Base-by-base conservation (phyloP, 2,797 vertebrate species). In the Saguinus oedipus region DNA sequence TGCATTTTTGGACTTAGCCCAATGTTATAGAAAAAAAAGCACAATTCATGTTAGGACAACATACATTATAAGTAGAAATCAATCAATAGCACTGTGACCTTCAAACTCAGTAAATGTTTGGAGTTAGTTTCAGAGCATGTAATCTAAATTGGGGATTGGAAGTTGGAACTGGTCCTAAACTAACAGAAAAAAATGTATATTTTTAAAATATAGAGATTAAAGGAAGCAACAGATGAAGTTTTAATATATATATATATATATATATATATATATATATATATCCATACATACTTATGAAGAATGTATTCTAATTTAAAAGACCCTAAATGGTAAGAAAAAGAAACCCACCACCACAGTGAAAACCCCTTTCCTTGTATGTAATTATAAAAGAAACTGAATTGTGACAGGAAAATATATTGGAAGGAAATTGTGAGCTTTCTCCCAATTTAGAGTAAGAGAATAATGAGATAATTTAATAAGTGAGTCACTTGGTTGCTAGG, bases 41-140 rank as follows among this genome's bases (percentile, higher is more conserved):
- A 95, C 98, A 98, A 98, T 97, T 98, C 98, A 98, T 99, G 98
- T 99, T 98, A 99, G 98, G 98, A 99, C 98, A 99, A 99, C 98
- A 98, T 99, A 98, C 98, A 98, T 99, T 99, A 98, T 98, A 99
- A 99, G 98, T 99, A 98, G 98, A 98, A 99, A 99, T 99, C 98
- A 99, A 99, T 99, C 99, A 99, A 99, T 99, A 99, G 98, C 98
- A 95, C 98, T 96, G 98, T 98, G 98, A 99, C 98, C 98, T 99
- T 99, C 99, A 99, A 99, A 98, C 98, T 81, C 98, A 98, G 98
- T 98, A 98, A 98, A 98, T 98, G 98, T 99, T 99, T 98, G 98
- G 98, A 99, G 98, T 98, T 98, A 96, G 98, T 99, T 99, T 98
- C 98, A 98, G 98, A 98, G 98, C 98, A 96, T 98, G 98, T 98